These are phyloP conservation scores for Kryptolebias marmoratus DNA, from an alignment of 2,113 vertebrate species.

Conservation along the genomic window DNA sequence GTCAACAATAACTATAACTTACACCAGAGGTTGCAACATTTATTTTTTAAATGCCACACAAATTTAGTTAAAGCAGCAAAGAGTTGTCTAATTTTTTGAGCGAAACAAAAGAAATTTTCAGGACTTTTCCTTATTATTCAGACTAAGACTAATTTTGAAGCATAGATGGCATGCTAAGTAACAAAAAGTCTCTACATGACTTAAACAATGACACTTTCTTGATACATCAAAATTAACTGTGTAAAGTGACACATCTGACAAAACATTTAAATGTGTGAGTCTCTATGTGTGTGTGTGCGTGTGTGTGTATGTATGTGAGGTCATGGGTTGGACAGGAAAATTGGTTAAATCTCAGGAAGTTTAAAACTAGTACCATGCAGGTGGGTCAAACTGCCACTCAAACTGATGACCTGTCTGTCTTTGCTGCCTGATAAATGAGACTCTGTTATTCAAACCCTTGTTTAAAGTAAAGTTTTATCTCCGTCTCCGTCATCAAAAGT, in stretches of 20 bases:
- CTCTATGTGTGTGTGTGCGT: background rate
- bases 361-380: too few relatives aligned
- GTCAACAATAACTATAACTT: constrained; percentile 7
- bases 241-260: background rate
- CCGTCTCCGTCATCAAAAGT: too few relatives aligned
- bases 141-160: background rate
- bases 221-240: background rate
- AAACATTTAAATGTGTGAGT: background rate
- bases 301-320: background rate
- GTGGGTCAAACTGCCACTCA: background rate
- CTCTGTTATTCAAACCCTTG: background rate
- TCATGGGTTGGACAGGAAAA: background rate
- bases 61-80: background rate
- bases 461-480: too few relatives aligned
- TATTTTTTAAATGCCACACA: background rate
- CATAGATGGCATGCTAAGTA: background rate
- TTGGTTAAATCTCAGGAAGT: too few relatives aligned
- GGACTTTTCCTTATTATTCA: background rate
- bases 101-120: background rate
- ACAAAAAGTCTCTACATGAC: background rate
- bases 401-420: background rate
- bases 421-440: background rate
- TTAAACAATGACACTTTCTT: background rate
- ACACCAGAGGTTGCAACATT: background rate
- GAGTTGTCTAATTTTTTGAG: background rate